Evolutionary conservation across 1,140 invertebrate species (phyloP), one percentile per base, ranked within the genome.

Genomic region (Harlomillsia oculata): DNA sequence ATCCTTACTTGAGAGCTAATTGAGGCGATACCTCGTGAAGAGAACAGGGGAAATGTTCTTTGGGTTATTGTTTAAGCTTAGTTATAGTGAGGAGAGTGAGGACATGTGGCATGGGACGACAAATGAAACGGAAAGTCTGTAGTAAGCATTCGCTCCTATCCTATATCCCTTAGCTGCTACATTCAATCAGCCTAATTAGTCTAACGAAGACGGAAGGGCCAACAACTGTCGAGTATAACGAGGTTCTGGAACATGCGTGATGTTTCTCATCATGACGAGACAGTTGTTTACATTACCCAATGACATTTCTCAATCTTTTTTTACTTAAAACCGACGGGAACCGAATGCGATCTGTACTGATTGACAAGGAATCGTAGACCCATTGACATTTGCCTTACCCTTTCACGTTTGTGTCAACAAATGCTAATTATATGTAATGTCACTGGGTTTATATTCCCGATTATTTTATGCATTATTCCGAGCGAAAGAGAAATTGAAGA

Each of bases 131-230:
- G 48, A 37, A 50, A 23, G 34, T 36, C 48, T 50, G 20, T 36
- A 37, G 9, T 39, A 50, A 37, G 48, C 30, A 28, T 30, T 36
- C 48, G 26, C 48, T 34, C 30, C 30, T 18, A 46, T 8, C 6
- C 6, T 18, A 46, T 58, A 58, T 58, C 56, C 29, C 48, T 52
- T 58, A n/a, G n/a, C n/a, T n/a, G n/a, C n/a, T 58, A 52, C 56
- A 34, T 58, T 58, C 56, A 58, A 58, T 58, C 56, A 58, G 32
- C 41, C 46, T 58, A 58, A 53, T 59, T 59, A 59, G 57, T 46
- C 50, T 59, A 59, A 59, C 51, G 57, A 59, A 53, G 57, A 59
- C 57, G 40, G 41, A 58, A 43, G 52, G 56, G 40, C 48, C 49
- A 52, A 58, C 56, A 52, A 58, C 48, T 58, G 54, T 56, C 46